These are phyloP conservation scores for Pararge aegeria DNA, from an alignment of 1,140 invertebrate species.

Conservation along the genomic window DNA sequence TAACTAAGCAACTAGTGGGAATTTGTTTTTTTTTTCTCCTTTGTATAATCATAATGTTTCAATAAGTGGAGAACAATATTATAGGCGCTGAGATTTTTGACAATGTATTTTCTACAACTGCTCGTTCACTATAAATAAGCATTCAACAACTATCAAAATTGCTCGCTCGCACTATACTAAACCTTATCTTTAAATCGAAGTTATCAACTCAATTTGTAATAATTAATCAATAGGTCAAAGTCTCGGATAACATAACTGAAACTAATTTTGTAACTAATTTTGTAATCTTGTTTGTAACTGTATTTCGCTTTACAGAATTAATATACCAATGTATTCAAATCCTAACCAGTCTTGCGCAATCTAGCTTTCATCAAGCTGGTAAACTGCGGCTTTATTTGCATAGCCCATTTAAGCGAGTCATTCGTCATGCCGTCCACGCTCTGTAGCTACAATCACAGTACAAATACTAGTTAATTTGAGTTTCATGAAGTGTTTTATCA, in stretches of 20 bases:
- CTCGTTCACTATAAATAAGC: too few relatives aligned
- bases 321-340: conserved; percentile 22
- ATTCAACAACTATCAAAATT: too few relatives aligned
- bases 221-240: not conserved
- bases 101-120: too few relatives aligned
- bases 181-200: not conserved
- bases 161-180: too few relatives aligned
- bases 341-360: conserved; percentile 25
- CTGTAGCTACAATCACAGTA: conserved; percentile 1
- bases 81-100: too few relatives aligned
- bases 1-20: too few relatives aligned
- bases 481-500: not conserved
- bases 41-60: too few relatives aligned
- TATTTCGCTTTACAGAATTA: conserved; percentile 10
- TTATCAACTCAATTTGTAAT: not conserved
- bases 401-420: conserved; percentile 43
- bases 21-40: too few relatives aligned
- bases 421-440: conserved; percentile 32
- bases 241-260: not conserved
- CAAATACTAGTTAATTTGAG: conserved; percentile 6
- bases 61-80: too few relatives aligned
- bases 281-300: not conserved
- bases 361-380: conserved; percentile 35
- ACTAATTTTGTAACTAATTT: not conserved
- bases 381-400: conserved; percentile 40